Percentiles rank a stretch among this genome's conserved stretches.
phyloP scores from a whole-genome alignment of 2,797 vertebrate species.

The Petrocephalus schoutedeni region DNA sequence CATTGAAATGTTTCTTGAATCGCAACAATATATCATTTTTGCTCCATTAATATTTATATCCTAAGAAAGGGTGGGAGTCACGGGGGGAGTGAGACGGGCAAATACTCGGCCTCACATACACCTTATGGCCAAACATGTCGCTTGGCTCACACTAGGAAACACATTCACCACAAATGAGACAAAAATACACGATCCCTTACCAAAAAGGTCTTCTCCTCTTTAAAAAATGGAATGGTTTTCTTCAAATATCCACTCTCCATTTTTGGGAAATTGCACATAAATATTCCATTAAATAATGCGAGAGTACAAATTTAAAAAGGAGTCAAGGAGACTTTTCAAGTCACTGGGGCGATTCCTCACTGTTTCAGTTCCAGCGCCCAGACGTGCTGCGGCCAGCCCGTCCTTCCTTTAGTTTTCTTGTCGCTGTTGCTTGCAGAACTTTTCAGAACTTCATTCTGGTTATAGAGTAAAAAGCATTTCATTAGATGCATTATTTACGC shows the following conservation, averaged over 20 bases:
- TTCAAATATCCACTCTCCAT: constrained; percentile 75
- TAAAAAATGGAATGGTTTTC: constrained; percentile 78
- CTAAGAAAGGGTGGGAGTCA: constrained; percentile 58
- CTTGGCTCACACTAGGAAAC: constrained; percentile 50
- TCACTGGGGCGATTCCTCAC: constrained; percentile 54
- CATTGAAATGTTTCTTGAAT: constrained; percentile 57
- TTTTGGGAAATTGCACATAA: constrained; percentile 84
- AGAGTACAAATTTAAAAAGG: constrained; percentile 44
- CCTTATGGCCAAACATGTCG: constrained; percentile 64
- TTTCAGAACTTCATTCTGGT: constrained; percentile 89
- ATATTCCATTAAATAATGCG: constrained; percentile 74
- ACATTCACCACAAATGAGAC: constrained; percentile 67
- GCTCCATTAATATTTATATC: constrained; percentile 69
- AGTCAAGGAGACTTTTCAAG: constrained; percentile 38
- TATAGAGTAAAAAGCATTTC: background rate
- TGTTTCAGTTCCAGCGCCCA: constrained; percentile 99
- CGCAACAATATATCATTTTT: constrained; percentile 62
- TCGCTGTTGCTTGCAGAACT: constrained; percentile 82
- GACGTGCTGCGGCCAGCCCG: constrained; percentile 97
- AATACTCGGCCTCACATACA: constrained; percentile 69
- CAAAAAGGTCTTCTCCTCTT: constrained; percentile 74
- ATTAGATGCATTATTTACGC: background rate
- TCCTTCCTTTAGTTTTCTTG: constrained; percentile 97
- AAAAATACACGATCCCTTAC: constrained; percentile 69
- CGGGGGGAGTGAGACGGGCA: constrained; percentile 46